Conservation (phyloP, 2,888 invertebrate genomes). For the Artemia sinica region DNA sequence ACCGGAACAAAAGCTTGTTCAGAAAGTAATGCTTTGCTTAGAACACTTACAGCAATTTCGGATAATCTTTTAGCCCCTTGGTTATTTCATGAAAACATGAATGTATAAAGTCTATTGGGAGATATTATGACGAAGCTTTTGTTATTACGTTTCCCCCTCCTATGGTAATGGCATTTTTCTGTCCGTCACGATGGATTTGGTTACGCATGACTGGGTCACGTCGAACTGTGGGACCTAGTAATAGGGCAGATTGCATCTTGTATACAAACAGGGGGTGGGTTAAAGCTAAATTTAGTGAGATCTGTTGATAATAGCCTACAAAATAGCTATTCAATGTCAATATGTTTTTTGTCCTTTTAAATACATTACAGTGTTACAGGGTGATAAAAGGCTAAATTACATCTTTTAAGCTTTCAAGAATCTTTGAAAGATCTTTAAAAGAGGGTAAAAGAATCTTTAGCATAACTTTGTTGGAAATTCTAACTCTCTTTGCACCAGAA, state of each 20-base stretch:
- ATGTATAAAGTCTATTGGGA: conserved; percentile 3
- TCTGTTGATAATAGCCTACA: not conserved
- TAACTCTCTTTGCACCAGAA: no score
- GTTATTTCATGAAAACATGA: conserved; percentile 14
- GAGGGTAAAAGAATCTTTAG: no score
- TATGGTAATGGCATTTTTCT: conserved; percentile 11
- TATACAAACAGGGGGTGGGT: conserved; percentile 8
- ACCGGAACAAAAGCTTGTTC: not conserved
- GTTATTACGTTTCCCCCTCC: conserved; percentile 10
- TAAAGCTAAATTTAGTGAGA: conserved; percentile 1
- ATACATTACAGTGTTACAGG: no score
- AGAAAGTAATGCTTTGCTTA: not conserved
- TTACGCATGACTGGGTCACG: conserved; percentile 8
- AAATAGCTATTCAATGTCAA: no score
- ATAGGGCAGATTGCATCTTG: conserved; percentile 6
- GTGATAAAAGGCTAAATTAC: no score
- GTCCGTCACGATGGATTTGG: conserved; percentile 14
- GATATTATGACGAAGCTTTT: conserved; percentile 6
- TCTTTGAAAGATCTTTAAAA: no score
- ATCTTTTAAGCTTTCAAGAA: no score
- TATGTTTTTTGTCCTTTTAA: no score
- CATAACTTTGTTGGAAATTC: no score
- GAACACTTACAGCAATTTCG: no score
- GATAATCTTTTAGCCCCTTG: not conserved
- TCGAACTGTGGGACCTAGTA: conserved; percentile 5